Base-by-base conservation (phyloP, 2,888 invertebrate species). In the Nephrocerus scutellatus region DNA sequence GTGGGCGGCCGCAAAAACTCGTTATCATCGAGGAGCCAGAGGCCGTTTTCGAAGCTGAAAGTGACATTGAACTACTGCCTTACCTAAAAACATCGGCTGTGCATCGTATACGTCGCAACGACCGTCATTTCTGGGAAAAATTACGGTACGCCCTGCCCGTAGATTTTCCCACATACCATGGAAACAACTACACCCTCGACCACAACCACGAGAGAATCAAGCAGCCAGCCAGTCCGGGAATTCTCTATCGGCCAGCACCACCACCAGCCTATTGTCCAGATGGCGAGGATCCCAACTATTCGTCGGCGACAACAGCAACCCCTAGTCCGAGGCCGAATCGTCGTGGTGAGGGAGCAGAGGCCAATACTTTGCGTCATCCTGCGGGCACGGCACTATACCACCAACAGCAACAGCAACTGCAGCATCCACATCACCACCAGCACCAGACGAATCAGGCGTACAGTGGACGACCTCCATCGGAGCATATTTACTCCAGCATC, bases 61-160 rank as follows among this genome's bases (percentile, higher is more conserved):
- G 85, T 49, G 92, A 92, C 69, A 84, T 85, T 21, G 92, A 92
- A 63, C 71, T 93, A 50, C 75, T 90, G 60, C 84, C 89, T 38
- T 93, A 91, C 61, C 73, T 95, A 39, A 85, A 90, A 66, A 87
- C 87, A 25, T 84, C 87, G 49, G 85, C 87, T 20, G 68, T 69
- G 35, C 68, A 68, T 42, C 76, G 86, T 38, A 78, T 93, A 29
- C 76, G 83, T 47, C 87, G 87, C 81, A 85, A 84, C 50, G 91
- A 95, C 67, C 84, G 85, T 51, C 76, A 88, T 60, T 95, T 95
- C 72, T 93, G 93, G 91, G 91, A 92, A 64, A 83, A 90, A 54
- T 72, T 95, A 48, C 78, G 85, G 56, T 91, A 88, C 66, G 84
- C 87, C 36, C 79, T 93, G 78, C 91, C 91, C 6, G 82, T 84